These are phyloP conservation scores for Ceyx margarethae DNA, from an alignment of 2,113 vertebrate genomes.

Conservation along the genomic window DNA sequence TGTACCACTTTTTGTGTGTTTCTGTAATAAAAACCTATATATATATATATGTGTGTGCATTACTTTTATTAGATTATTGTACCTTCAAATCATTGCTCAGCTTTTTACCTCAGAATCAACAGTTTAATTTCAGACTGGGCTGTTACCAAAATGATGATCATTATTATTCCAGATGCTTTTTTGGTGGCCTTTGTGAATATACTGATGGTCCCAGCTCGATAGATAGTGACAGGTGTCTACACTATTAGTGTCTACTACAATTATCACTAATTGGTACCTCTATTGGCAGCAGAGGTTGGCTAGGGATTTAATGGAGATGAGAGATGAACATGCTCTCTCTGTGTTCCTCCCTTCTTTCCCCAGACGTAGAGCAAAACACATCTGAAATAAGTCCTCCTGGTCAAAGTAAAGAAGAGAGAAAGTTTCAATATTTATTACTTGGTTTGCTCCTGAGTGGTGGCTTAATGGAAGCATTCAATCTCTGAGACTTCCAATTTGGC, in stretches of 20 bases:
- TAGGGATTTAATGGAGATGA: constrained; percentile 36
- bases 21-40: constrained; percentile 22
- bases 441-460: constrained; percentile 10
- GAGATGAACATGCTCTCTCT: background rate
- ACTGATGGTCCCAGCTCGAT: constrained; percentile 42
- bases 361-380: constrained; percentile 7
- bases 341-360: constrained; percentile 2
- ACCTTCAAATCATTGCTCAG: constrained; percentile 5
- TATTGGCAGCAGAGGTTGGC: constrained; percentile 37
- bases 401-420: constrained; percentile 31
- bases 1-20: constrained; percentile 4
- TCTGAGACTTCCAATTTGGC: constrained; percentile 61
- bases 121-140: constrained; percentile 24
- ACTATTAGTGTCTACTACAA: constrained; percentile 66
- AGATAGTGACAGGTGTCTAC: constrained; percentile 66
- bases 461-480: constrained; percentile 62
- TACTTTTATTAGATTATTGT: constrained; percentile 27
- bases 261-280: constrained; percentile 65
- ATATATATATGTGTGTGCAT: background rate
- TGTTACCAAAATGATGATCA: background rate
- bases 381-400: constrained; percentile 15
- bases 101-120: constrained; percentile 29
- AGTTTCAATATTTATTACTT: constrained; percentile 52
- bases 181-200: constrained; percentile 49
- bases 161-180: constrained; percentile 45